Evolutionary conservation across 1,140 invertebrate genomes (phyloP).

Genomic region (Leptinotarsa texana): DNA sequence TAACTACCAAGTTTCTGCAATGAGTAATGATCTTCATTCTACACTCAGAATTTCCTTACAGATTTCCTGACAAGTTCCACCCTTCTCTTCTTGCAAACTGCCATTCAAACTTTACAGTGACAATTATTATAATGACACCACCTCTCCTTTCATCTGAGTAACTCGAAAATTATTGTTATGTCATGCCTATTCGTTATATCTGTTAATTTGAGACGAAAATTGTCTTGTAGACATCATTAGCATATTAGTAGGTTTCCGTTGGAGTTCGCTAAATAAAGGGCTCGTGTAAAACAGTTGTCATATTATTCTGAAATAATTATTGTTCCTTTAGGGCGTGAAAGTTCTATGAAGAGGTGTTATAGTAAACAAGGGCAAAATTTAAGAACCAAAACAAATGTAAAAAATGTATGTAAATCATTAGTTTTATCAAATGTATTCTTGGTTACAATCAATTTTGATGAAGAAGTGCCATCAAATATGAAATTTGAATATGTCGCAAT

Average conservation of each 20-base stretch:
- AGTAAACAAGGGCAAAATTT: too few species aligned
- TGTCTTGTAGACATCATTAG: constrained; percentile 23
- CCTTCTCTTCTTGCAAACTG: not conserved
- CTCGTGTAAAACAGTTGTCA: not conserved
- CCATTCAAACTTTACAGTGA: not conserved
- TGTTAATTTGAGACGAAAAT: constrained; percentile 12
- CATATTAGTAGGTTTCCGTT: constrained; percentile 9
- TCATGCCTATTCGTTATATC: constrained; percentile 17
- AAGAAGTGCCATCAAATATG: too few species aligned
- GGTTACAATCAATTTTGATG: too few species aligned
- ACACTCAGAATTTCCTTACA: too few species aligned
- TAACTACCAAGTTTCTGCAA: too few species aligned
- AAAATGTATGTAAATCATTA: too few species aligned
- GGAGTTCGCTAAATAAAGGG: not conserved
- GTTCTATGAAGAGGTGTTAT: not conserved
- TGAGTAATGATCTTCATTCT: too few species aligned
- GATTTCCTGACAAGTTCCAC: not conserved
- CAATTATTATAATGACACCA: constrained; percentile 15
- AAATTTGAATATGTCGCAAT: too few species aligned
- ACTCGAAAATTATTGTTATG: constrained; percentile 17
- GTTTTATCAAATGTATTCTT: too few species aligned
- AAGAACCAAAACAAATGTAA: too few species aligned
- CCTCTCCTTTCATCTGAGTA: constrained; percentile 4
- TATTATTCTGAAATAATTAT: not conserved
- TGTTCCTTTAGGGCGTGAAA: not conserved